Conservation (phyloP, 2,797 vertebrate species). For the Myoxocephalus aenaeus region DNA sequence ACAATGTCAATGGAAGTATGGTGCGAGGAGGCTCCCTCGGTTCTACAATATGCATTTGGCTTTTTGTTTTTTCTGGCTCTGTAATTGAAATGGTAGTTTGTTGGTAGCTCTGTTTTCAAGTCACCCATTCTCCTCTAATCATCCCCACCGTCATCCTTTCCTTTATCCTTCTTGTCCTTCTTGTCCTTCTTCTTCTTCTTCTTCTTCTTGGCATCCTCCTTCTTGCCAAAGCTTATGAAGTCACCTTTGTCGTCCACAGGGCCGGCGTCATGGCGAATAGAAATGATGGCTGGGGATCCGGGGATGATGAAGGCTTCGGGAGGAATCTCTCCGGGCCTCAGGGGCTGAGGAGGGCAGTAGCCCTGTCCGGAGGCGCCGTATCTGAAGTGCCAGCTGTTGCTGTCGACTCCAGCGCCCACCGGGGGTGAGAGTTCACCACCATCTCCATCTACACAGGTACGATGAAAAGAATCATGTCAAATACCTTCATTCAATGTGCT, state of each 20-base stretch:
- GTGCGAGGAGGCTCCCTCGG: constrained; percentile 58
- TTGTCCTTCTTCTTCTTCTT: constrained; percentile 99
- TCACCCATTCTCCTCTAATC: constrained; percentile 82
- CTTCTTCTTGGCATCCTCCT: constrained; percentile 99
- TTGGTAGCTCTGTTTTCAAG: constrained; percentile 72
- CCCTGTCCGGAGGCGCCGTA: constrained; percentile 89
- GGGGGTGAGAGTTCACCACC: constrained; percentile 97
- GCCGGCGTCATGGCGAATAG: constrained; percentile 94
- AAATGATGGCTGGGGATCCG: constrained; percentile 99
- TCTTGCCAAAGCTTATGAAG: constrained; percentile 99
- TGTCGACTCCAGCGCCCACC: constrained; percentile 96
- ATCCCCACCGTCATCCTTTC: constrained; percentile 91
- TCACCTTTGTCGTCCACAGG: constrained; percentile 96
- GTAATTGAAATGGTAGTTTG: constrained; percentile 68
- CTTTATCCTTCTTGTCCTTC: constrained; percentile 98
- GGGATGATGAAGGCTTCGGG: constrained; percentile 99
- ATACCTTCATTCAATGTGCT: background rate
- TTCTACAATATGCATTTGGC: constrained; percentile 71
- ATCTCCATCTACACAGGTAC: constrained; percentile 88
- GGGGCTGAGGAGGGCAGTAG: constrained; percentile 88
- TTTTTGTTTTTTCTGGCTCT: constrained; percentile 77
- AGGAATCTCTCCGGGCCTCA: constrained; percentile 96
- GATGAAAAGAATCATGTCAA: constrained; percentile 8
- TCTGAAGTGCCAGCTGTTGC: constrained; percentile 99
- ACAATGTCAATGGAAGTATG: constrained; percentile 76